Evolutionary conservation across 2,888 invertebrate species (phyloP).

Genomic region (Spicauda simplicius): DNA sequence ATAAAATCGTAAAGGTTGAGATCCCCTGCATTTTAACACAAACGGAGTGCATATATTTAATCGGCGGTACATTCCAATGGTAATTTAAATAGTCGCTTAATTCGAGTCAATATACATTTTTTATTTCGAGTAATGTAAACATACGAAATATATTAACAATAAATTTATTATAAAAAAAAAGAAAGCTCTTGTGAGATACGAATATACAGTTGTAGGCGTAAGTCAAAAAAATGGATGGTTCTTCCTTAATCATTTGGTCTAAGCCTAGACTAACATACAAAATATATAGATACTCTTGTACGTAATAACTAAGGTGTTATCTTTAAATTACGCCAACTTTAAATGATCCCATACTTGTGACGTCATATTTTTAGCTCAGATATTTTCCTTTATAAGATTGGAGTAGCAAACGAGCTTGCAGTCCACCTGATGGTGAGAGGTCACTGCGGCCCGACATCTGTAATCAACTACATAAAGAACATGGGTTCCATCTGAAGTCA

Average conservation of each 20-base stretch:
- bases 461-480: too few species aligned
- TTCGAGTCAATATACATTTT: slow-evolving; percentile 25
- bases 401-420: too few species aligned
- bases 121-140: slow-evolving; percentile 14
- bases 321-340: neutral
- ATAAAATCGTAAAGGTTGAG: neutral
- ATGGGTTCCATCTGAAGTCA: too few species aligned
- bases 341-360: too few species aligned
- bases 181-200: slow-evolving; percentile 21
- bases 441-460: too few species aligned
- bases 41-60: slow-evolving; percentile 13
- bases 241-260: slow-evolving; percentile 61
- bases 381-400: too few species aligned
- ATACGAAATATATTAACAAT: slow-evolving; percentile 34
- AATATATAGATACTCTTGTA: slow-evolving; percentile 8
- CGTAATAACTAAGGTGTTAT: slow-evolving; percentile 5
- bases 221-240: slow-evolving; percentile 47
- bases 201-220: slow-evolving; percentile 13
- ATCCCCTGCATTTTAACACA: neutral
- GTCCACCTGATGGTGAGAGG: too few species aligned
- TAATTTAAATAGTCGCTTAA: slow-evolving; percentile 23
- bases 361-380: too few species aligned
- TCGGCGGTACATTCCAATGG: slow-evolving; percentile 23
- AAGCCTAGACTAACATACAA: slow-evolving; percentile 59
- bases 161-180: slow-evolving; percentile 32